These are phyloP conservation scores for Trematomus loennbergii DNA, from an alignment of 2,113 vertebrate genomes.

Conservation along the genomic window DNA sequence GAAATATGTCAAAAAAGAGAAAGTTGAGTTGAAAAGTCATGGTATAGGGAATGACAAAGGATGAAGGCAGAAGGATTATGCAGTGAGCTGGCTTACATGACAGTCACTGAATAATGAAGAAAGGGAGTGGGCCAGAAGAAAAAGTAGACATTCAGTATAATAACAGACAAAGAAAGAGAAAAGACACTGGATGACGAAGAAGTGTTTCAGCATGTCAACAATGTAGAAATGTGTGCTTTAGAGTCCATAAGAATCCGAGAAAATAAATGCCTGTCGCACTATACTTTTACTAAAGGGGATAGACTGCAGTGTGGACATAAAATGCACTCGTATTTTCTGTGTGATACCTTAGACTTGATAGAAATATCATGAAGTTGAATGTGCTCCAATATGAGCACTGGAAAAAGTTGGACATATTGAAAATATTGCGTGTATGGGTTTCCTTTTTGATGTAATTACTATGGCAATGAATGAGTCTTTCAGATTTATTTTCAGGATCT, in stretches of 20 bases:
- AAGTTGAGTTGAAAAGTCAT: background rate
- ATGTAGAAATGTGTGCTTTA: slow-evolving; percentile 26
- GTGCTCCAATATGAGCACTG: background rate
- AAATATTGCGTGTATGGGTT: no score
- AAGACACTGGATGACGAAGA: slow-evolving; percentile 14
- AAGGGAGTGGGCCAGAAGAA: slow-evolving; percentile 23
- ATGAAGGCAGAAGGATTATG: slow-evolving; percentile 13
- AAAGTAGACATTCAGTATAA: background rate
- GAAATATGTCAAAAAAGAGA: background rate
- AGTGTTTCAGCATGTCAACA: slow-evolving; percentile 31
- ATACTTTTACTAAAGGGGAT: slow-evolving; percentile 20
- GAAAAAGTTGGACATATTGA: background rate
- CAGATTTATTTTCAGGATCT: no score
- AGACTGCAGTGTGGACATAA: background rate
- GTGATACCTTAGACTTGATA: background rate
- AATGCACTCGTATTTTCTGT: background rate
- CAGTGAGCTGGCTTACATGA: background rate
- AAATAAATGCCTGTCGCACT: slow-evolving; percentile 29
- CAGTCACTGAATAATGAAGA: slow-evolving; percentile 30
- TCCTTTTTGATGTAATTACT: no score
- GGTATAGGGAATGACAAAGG: background rate
- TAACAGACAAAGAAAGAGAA: background rate
- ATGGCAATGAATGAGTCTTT: no score
- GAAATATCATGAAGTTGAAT: no score
- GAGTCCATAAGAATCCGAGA: slow-evolving; percentile 21